These are phyloP conservation scores for Luidia sarsii DNA, from an alignment of 53 echinoderm and acorn worm species.

Conservation along the genomic window DNA sequence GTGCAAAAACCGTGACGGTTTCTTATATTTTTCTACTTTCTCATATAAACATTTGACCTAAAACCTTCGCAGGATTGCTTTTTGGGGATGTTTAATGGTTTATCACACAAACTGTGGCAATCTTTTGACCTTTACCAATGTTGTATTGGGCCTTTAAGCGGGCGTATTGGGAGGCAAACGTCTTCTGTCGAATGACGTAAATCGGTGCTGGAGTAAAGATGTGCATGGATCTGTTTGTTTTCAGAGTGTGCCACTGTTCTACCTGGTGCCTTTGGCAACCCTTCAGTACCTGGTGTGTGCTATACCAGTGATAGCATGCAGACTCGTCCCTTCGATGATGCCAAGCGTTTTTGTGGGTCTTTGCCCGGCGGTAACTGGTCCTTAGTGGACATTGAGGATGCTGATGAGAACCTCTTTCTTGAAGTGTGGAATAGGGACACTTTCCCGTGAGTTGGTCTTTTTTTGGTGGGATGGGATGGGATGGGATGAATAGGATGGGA, in stretches of 20 bases:
- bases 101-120: too few species aligned
- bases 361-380: constrained; percentile 2
- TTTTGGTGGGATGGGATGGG: too few species aligned
- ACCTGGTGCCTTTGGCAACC: constrained; percentile 3
- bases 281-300: constrained; percentile 25
- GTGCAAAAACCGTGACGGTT: too few species aligned
- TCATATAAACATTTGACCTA: too few species aligned
- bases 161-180: too few species aligned
- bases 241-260: background rate
- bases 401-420: constrained; percentile 2
- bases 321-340: background rate
- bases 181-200: background rate
- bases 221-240: background rate
- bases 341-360: background rate
- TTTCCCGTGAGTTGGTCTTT: constrained; percentile 39
- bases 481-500: too few species aligned
- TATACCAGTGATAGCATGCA: background rate
- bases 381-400: constrained; percentile 25
- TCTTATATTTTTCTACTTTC: too few species aligned
- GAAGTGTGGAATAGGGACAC: constrained; percentile 31
- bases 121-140: too few species aligned
- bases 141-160: too few species aligned
- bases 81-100: too few species aligned
- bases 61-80: too few species aligned
- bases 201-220: background rate